Base-by-base conservation (phyloP, 2,113 vertebrate genomes). In the Megaceryle torquata region DNA sequence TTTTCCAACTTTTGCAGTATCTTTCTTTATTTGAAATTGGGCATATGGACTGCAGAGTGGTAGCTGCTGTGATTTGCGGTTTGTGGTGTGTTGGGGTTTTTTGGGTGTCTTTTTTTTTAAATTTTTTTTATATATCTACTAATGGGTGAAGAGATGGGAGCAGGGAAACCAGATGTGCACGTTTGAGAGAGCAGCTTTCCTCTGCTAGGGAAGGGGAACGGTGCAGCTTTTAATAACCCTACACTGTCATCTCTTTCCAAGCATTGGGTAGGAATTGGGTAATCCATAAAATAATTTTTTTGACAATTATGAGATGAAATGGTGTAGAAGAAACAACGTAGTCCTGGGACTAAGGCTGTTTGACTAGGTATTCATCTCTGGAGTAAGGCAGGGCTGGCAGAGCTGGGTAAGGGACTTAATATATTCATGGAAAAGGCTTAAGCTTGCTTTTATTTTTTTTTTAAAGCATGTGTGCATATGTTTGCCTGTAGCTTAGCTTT, bases 1-100 rank as follows among this genome's bases (percentile, higher is more conserved):
- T 85, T 91, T 95, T 89, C 97, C 91, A 97, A 95, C 97, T 97
- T 97, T 82, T 96, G 28, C 86, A 92, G 48, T 76, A 86, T 93
- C 69, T 93, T 93, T 94, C 82, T 98, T 97, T 94, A 96, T 98
- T 88, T 83, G 54, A 63, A 79, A 50, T 41, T 12, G 31, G 43
- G 41, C 39, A 20, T 33, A 11, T 37, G 84, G 43, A 35, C 26
- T 46, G 14, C 19, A 56, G 63, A 86, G 79, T 24, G 46, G 68
- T 33, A 81, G 70, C 48, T 5, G 28, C 64, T 63, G 44, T 31
- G 67, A 15, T 80, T 37, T 84, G 79, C 33, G 33, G 71, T 80
- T n/a, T 86, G 13, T 71, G 35, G 28, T 25, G 50, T 25, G 17
- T 46, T 46, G 17, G 17, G 17, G 17, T 46, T 46, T 46, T 46